phyloP scores from a whole-genome alignment of 2,888 invertebrate genomes.

The Eupithecia subumbrata region DNA sequence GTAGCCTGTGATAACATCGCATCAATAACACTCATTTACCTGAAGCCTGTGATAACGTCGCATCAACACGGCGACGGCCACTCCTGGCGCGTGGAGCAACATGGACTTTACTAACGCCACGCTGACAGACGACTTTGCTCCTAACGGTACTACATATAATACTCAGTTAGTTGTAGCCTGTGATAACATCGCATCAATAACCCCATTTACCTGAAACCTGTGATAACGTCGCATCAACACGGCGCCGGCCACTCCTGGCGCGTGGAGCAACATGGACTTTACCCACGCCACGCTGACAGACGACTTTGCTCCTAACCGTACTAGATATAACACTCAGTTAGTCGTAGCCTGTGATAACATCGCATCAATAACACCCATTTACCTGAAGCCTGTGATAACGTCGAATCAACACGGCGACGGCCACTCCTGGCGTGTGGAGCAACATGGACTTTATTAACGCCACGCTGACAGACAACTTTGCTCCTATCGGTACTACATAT shows the following conservation, averaged over 20 bases:
- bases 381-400: too few relatives aligned
- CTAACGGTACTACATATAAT: too few relatives aligned
- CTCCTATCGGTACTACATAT: too few relatives aligned
- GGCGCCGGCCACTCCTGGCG: slow-evolving; percentile 88
- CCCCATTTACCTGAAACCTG: neutral
- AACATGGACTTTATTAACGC: too few relatives aligned
- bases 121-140: too few relatives aligned
- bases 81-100: too few relatives aligned
- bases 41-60: slow-evolving; percentile 82
- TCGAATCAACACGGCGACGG: slow-evolving; percentile 87
- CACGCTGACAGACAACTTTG: too few relatives aligned
- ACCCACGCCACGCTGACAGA: slow-evolving; percentile 92
- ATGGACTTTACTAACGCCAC: too few relatives aligned
- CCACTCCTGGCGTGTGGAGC: too few relatives aligned
- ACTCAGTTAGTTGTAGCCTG: too few relatives aligned
- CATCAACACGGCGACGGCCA: slow-evolving; percentile 85
- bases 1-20: slow-evolving; percentile 82
- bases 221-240: slow-evolving; percentile 89
- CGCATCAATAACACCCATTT: too few relatives aligned
- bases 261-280: slow-evolving; percentile 91
- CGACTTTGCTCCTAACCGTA: slow-evolving; percentile 95
- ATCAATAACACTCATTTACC: slow-evolving; percentile 76
- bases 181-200: neutral
- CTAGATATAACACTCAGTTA: neutral
- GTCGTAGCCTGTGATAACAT: slow-evolving; percentile 66